These are phyloP conservation scores for Parnassius orleans DNA, from an alignment of 2,888 invertebrate genomes.

Conservation along the genomic window DNA sequence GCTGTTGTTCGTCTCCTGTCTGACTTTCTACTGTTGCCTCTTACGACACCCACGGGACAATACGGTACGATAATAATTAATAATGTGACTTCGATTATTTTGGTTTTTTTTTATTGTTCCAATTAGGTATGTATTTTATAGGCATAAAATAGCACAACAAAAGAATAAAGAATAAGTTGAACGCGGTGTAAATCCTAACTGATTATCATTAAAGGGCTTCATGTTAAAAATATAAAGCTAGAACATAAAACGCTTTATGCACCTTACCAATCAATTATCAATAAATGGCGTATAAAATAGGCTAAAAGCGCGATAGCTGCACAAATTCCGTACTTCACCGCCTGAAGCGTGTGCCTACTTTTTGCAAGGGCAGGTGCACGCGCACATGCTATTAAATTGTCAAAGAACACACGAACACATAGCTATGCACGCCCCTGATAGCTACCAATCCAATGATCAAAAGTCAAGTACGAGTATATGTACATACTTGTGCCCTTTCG, in stretches of 20 bases:
- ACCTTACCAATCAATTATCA: constrained; percentile 79
- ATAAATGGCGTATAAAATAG: constrained; percentile 76
- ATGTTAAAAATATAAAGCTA: constrained; percentile 47
- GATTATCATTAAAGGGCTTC: constrained; percentile 19
- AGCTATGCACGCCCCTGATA: constrained; percentile 54
- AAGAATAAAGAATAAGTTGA: neutral
- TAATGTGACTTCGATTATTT: too few species aligned
- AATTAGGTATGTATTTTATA: too few species aligned
- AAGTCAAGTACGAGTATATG: constrained; percentile 46
- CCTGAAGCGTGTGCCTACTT: constrained; percentile 77
- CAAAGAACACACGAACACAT: constrained; percentile 70
- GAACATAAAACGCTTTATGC: constrained; percentile 55
- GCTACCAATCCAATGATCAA: constrained; percentile 67
- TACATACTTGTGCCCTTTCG: constrained; percentile 22
- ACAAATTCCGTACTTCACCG: constrained; percentile 75
- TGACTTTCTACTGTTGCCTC: too few species aligned
- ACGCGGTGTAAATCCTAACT: constrained; percentile 17
- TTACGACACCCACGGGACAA: too few species aligned
- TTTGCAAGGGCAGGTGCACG: constrained; percentile 76
- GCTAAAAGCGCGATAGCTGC: constrained; percentile 62
- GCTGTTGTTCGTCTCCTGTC: too few species aligned
- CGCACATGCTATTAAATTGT: constrained; percentile 80
- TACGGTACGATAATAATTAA: too few species aligned
- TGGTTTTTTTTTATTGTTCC: too few species aligned
- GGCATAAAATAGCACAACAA: too few species aligned